These are phyloP conservation scores for Sebastes jordani DNA, from an alignment of 2,797 vertebrate species.

Conservation along the genomic window DNA sequence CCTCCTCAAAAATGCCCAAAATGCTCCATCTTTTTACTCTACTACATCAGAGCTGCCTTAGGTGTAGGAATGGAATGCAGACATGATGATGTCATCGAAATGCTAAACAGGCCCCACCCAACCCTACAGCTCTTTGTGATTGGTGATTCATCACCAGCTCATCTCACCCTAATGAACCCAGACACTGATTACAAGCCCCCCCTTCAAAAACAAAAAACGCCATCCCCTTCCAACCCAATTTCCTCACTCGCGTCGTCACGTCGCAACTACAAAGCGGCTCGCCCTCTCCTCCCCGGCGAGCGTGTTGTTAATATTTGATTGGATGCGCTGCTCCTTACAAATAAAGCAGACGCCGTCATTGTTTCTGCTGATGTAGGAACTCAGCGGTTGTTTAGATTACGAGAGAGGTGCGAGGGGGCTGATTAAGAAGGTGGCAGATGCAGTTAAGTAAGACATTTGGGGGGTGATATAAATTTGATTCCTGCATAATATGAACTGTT, in stretches of 20 bases:
- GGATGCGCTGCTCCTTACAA: slow-evolving; percentile 17
- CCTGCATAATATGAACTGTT: slow-evolving; percentile 10
- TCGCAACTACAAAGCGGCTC: slow-evolving; percentile 34
- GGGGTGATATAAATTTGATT: slow-evolving; percentile 35
- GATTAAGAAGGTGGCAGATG: slow-evolving; percentile 34
- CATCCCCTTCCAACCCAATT: slow-evolving; percentile 47
- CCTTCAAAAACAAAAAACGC: slow-evolving; percentile 42
- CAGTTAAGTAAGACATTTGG: slow-evolving; percentile 17
- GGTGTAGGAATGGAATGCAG: not conserved
- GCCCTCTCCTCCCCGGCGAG: slow-evolving; percentile 16
- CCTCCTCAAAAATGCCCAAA: too few relatives aligned
- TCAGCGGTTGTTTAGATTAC: slow-evolving; percentile 14
- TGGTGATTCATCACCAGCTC: slow-evolving; percentile 45
- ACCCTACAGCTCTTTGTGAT: slow-evolving; percentile 16
- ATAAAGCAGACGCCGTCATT: slow-evolving; percentile 28
- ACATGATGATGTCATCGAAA: slow-evolving; percentile 26
- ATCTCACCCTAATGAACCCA: slow-evolving; percentile 50
- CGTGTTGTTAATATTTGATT: slow-evolving; percentile 60
- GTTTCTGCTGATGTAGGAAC: slow-evolving; percentile 31
- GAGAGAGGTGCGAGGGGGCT: slow-evolving; percentile 6
- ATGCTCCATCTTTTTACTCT: not conserved
- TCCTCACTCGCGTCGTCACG: slow-evolving; percentile 39
- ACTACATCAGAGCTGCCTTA: not conserved
- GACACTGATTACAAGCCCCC: slow-evolving; percentile 59
- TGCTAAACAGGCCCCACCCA: slow-evolving; percentile 7